Conservation (phyloP, 2,797 vertebrate genomes). For the Sebastolobus altivelis region DNA sequence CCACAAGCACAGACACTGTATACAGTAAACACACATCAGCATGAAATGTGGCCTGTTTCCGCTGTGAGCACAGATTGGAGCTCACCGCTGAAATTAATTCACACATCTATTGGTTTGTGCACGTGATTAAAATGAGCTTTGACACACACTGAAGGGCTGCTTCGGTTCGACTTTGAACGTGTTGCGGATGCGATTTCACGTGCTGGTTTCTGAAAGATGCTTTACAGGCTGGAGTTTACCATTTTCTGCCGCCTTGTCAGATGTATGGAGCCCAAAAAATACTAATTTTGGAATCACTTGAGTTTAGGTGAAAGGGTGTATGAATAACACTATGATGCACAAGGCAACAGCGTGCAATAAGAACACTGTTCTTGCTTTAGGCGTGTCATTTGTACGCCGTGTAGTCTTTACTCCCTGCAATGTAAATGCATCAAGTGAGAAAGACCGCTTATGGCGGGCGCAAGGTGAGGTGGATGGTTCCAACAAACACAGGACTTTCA, state of each 20-base stretch:
- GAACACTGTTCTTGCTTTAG: too few relatives aligned
- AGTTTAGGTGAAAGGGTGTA: too few relatives aligned
- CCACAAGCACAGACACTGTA: not conserved
- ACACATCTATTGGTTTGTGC: not conserved
- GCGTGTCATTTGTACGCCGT: too few relatives aligned
- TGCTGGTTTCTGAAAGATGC: not conserved
- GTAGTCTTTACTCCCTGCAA: too few relatives aligned
- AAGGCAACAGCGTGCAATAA: too few relatives aligned
- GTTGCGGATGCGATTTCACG: not conserved
- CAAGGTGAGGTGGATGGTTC: too few relatives aligned
- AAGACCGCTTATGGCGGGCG: fast-evolving
- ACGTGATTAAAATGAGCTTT: constrained; percentile 27
- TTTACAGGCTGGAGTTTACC: not conserved
- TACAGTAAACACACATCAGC: constrained; percentile 28
- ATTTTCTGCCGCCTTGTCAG: not conserved
- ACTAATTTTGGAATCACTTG: not conserved
- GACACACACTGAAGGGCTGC: not conserved
- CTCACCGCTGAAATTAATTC: constrained; percentile 13
- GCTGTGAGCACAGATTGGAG: constrained; percentile 12
- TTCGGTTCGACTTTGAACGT: not conserved
- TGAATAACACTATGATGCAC: too few relatives aligned
- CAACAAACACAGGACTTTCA: too few relatives aligned
- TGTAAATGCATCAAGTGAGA: too few relatives aligned
- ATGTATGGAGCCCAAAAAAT: not conserved
- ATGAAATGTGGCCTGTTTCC: constrained; percentile 36